These are phyloP conservation scores for Piscicola geometra DNA, from an alignment of 2,888 invertebrate genomes.

Conservation along the genomic window DNA sequence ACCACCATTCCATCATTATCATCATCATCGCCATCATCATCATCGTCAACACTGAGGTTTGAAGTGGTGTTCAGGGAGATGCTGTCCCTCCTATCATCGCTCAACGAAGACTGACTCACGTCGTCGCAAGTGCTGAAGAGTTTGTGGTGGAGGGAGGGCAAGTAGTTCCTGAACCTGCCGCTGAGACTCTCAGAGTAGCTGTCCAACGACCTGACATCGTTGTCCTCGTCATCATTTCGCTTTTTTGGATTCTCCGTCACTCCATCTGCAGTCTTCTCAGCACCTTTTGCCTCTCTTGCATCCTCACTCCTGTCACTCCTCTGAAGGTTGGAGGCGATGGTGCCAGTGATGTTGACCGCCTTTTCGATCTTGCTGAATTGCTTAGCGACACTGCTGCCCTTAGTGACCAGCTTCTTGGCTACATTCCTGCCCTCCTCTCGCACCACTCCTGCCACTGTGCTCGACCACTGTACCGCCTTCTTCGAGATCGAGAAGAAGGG, in stretches of 20 bases:
- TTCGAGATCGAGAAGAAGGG: neutral
- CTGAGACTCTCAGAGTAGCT: no score
- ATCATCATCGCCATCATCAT: neutral
- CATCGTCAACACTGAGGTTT: neutral
- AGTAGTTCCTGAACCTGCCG: no score
- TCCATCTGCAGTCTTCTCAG: neutral
- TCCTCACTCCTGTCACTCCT: no score
- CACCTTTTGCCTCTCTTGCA: no score
- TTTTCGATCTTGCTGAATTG: constrained; percentile 1
- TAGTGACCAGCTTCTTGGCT: neutral
- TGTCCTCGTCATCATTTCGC: no score
- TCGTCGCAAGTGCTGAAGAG: no score
- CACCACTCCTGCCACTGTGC: neutral
- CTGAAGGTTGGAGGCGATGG: neutral
- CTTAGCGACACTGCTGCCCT: neutral
- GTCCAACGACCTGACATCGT: no score
- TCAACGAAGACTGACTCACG: no score
- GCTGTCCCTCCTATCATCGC: neutral
- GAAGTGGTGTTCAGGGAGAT: neutral
- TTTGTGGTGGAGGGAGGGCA: no score
- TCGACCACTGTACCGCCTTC: neutral
- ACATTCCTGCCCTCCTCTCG: neutral
- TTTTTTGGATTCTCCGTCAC: no score
- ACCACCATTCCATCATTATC: neutral
- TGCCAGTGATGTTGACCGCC: neutral